A percentile compares a stretch with the other conserved stretches of the same genome.
Evolutionary conservation across 1,140 invertebrate genomes (phyloP).

Genomic region (Brachionus plicatilis): DNA sequence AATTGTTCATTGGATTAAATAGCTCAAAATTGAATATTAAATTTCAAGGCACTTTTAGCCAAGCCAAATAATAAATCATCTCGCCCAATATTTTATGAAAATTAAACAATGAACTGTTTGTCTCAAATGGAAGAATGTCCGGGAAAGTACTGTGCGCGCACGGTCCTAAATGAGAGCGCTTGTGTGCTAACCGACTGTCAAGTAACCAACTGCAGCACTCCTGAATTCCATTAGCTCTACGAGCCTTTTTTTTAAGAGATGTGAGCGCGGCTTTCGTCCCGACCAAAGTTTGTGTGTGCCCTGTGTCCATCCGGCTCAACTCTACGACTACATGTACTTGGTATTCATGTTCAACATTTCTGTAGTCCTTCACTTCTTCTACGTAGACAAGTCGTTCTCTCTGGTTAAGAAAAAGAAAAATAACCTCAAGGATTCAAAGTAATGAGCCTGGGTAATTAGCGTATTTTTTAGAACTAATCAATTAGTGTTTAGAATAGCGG

Average conservation of each 20-base stretch:
- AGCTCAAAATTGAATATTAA: not conserved
- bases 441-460: not conserved
- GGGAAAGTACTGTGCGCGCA: conserved; percentile 26
- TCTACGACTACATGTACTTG: conserved; percentile 26
- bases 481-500: not conserved
- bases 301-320: not conserved
- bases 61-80: not conserved
- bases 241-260: not conserved
- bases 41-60: not conserved
- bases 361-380: not conserved
- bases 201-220: not conserved
- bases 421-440: not conserved
- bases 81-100: not conserved
- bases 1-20: not conserved
- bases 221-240: not conserved
- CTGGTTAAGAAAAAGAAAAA: conserved; percentile 25
- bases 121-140: not conserved
- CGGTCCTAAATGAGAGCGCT: not conserved
- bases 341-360: conserved; percentile 32
- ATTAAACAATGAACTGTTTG: not conserved
- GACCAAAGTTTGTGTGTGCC: not conserved
- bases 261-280: conserved; percentile 4
- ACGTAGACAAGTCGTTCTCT: conserved; percentile 12
- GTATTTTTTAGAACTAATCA: not conserved
- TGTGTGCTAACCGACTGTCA: conserved; percentile 9